Evolutionary conservation across 1,140 invertebrate genomes (phyloP), one percentile per base, ranked within the genome.

Genomic region (Lordiphosa stackelbergi): DNA sequence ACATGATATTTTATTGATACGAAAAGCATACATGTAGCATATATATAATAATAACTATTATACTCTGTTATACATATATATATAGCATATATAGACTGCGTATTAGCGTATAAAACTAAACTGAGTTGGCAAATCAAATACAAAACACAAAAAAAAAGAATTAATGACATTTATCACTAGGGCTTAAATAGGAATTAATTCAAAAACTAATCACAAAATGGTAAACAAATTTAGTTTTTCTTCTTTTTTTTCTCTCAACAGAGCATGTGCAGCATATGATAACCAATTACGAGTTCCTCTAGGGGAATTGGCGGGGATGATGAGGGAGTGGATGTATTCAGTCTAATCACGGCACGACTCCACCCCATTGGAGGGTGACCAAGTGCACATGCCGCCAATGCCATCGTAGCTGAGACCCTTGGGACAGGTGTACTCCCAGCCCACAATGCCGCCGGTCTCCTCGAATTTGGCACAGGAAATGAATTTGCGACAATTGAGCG

Each of bases 361-460:
- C 28, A 94, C 88, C 3, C 92, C 93, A 4, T 93, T 91, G 37
- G 74, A 36, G 34, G 69, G 40, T 1, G 93, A 93, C 94, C 94
- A 96, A 85, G 96, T 96, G 81, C 95, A 97, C 63, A 96, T 96
- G 13, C 94, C 95, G 11, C 95, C 95, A 4, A 96, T 92, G 0
- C 94, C 94, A 87, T 96, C 95, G 84, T 95, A 97, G 53, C 93
- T 94, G 0, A 96, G 88, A 19, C 93, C 93, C 53, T 92, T 92
- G 0, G 95, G 95, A 85, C 95, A 97, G 0, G 94, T 94, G 87
- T 96, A 96, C 62, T 95, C 94, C 91, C 94, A 96, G 2, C 94
- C 95, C 0, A 94, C 87, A 0, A 95, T 90, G 13, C 91, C 89
- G 31, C 92, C 92, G 69, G 91, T 93, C 43, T 95, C 93, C 48